Evolutionary conservation across 2,888 invertebrate genomes (phyloP).

Genomic region (Eristalinus aeneus): DNA sequence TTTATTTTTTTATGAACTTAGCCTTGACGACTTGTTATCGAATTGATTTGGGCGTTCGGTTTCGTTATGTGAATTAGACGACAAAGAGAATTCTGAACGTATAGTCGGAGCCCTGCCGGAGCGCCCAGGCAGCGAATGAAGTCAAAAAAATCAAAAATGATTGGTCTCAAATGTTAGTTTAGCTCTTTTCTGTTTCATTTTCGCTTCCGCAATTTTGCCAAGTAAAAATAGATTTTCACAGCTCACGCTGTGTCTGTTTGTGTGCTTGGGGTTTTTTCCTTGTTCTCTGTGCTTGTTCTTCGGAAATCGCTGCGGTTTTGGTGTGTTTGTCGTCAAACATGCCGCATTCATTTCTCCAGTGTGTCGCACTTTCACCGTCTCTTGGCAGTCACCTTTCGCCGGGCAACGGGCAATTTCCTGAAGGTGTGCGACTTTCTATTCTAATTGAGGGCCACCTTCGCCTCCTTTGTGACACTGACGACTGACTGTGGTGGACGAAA

Average conservation of each 20-base stretch:
- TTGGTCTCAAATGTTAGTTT: slow-evolving; percentile 17
- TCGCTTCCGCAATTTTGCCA: slow-evolving; percentile 38
- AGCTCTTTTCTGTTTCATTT: slow-evolving; percentile 9
- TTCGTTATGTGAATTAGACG: slow-evolving; percentile 46
- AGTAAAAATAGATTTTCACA: slow-evolving; percentile 52
- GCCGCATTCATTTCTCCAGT: background rate
- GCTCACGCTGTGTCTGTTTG: background rate
- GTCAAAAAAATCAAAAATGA: slow-evolving; percentile 21
- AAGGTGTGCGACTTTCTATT: slow-evolving; percentile 25
- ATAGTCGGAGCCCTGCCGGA: background rate
- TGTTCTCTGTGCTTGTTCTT: background rate
- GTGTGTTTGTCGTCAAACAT: slow-evolving; percentile 21
- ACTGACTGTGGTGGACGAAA: background rate
- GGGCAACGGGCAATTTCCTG: background rate
- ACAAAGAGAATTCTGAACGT: slow-evolving; percentile 14
- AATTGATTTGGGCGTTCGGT: slow-evolving; percentile 57
- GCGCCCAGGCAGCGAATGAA: background rate
- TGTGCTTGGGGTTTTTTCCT: background rate
- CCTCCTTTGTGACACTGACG: background rate
- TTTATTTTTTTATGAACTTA: slow-evolving; percentile 62
- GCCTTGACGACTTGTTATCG: slow-evolving; percentile 67
- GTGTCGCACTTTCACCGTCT: slow-evolving; percentile 15
- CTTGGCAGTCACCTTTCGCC: background rate
- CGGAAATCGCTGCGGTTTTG: background rate
- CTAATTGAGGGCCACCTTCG: background rate